Percentiles rank a stretch among this genome's conserved stretches.
Conservation (phyloP, 2,888 invertebrate genomes). For the Catocala sponsa region DNA sequence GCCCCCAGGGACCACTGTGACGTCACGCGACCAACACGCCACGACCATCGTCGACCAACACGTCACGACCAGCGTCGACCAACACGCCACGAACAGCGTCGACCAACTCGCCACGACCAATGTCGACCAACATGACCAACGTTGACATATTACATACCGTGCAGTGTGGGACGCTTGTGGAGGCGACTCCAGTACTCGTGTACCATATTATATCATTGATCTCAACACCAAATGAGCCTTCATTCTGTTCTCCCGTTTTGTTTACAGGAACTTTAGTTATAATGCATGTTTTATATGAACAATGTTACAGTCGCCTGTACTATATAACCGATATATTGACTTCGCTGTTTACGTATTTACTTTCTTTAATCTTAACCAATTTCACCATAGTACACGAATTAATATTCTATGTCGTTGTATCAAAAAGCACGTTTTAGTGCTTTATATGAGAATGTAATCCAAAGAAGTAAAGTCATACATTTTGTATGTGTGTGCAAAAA, state of each 20-base stretch:
- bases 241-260: constrained; percentile 41
- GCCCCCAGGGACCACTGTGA: constrained; percentile 36
- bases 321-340: constrained; percentile 22
- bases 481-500: constrained; percentile 34
- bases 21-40: constrained; percentile 32
- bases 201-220: constrained; percentile 56
- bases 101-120: constrained; percentile 18
- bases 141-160: neutral
- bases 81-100: too few relatives aligned
- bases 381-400: constrained; percentile 40
- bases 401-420: constrained; percentile 25
- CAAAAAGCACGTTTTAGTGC: constrained; percentile 71
- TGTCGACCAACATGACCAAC: constrained; percentile 15
- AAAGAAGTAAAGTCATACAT: constrained; percentile 33
- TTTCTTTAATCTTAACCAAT: constrained; percentile 34
- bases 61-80: constrained; percentile 21
- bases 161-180: constrained; percentile 7
- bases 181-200: constrained; percentile 15
- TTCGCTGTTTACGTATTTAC: constrained; percentile 31
- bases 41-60: constrained; percentile 20
- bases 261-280: constrained; percentile 46
- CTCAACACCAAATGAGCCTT: constrained; percentile 72
- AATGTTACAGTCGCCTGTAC: constrained; percentile 26
- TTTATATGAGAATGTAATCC: constrained; percentile 48
- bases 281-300: constrained; percentile 37